Evolutionary conservation across 2,888 invertebrate species (phyloP), one percentile per base, ranked within the genome.

Genomic region (Thera britannica): DNA sequence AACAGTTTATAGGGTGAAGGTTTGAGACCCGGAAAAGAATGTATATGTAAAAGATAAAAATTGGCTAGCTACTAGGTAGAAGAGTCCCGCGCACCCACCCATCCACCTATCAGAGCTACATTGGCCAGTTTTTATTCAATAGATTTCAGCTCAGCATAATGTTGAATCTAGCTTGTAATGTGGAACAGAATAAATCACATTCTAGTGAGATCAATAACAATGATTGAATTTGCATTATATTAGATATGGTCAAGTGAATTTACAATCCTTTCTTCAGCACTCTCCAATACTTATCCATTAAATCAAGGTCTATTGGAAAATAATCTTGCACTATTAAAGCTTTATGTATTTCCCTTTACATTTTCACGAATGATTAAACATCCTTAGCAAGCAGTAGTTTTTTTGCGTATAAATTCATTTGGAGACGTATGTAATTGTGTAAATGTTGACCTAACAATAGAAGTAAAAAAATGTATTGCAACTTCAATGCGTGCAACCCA

Each of bases 401-500:
- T 65, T 69, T 65, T 58, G n/a, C 23, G 36, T 54, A 41, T 36
- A 52, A 12, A 65, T 67, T 62, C 59, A 61, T 61, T 71, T 70
- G 57, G 65, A 68, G 68, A 66, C 64, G 65, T 66, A 67, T 55
- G 69, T 69, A 67, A 70, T 66, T 73, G 57, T 72, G 67, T 64
- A 62, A 55, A 67, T 72, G 72, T 67, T 71, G 72, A 73, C 72
- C 58, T 58, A 68, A 67, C 67, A 69, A 72, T 68, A 54, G 34
- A 67, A 59, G 49, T 67, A 60, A 72, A 70, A 73, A 74, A 54
- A 35, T 55, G 58, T 49, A 68, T 62, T 72, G 65, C 70, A 66
- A 68, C 48, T 58, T 62, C 51, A 79, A 79, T 79, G 79, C 79
- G 81, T 82, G 82, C 76, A 79, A 82, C 81, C 83, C 88, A 90